Base-by-base conservation (phyloP, 2,888 invertebrate species). In the Acrobasis suavella region DNA sequence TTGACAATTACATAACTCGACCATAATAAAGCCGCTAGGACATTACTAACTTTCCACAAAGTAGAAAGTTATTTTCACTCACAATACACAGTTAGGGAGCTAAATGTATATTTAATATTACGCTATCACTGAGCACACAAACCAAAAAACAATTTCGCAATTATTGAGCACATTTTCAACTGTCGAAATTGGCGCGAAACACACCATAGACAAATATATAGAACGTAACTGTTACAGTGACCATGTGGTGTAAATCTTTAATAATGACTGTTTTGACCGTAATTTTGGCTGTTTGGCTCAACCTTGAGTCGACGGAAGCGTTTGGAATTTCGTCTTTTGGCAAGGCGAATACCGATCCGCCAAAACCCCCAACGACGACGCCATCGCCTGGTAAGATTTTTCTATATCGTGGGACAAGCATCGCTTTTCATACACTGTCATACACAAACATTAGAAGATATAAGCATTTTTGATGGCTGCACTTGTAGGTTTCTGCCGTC, bases 241-340 rank as follows among this genome's bases (percentile, higher is more conserved):
- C 65, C 65, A 72, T 71, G 72, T 71, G 67, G 71, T 68, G 68
- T 64, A 67, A 61, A 64, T 46, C 64, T 14, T 62, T 69, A 63
- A 63, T 68, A 32, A 65, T 67, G 22, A 64, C 62, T 16, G 62
- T 68, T 2, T 38, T 69, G 9, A 66, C 82, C 16, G 68, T 85
- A 42, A 72, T 83, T 54, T 66, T 82, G 65, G 69, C 77, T 58
- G 77, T 77, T 50, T 81, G 78, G 77, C 67, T 85, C 61, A 72
- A 72, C 49, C 72, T 82, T 62, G 76, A 81, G 67, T 74, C 75
- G 9, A 67, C 75, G 32, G 73, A 86, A 64, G 79, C 83, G 55
- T 89, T 90, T 67, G 89, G 89, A 50, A 87, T 89, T 60, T 89
- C 89, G 3, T 89, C 90, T 9, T 90, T 90, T 67, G 91, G 91